Evolutionary conservation across 2,113 vertebrate genomes (phyloP).

Genomic region (Pteronura brasiliensis): DNA sequence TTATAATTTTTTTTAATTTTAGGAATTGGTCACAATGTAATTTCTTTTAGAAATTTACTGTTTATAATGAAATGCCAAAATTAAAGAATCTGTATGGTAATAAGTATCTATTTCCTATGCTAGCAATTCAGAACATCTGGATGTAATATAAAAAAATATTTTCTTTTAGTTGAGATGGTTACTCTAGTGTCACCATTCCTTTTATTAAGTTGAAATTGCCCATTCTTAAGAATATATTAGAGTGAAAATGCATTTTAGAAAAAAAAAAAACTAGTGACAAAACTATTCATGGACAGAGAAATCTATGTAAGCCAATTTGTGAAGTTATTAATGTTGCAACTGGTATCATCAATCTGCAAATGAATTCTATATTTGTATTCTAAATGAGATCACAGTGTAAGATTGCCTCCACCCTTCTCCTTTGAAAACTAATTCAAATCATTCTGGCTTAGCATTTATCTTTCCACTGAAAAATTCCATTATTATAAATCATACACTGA

Average conservation of each 20-base stretch:
- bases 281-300: not conserved
- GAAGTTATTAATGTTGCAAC: slow-evolving; percentile 51
- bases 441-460: not conserved
- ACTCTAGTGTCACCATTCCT: not conserved
- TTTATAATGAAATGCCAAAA: not conserved
- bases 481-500: slow-evolving; percentile 48
- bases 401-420: not conserved
- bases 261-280: not conserved
- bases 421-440: slow-evolving; percentile 22
- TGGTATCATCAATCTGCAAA: slow-evolving; percentile 32
- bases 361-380: slow-evolving; percentile 38
- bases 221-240: not conserved
- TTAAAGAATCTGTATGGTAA: not conserved
- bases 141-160: not conserved
- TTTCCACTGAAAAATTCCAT: not conserved
- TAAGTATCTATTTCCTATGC: not conserved
- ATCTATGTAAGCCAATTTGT: not conserved
- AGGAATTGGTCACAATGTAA: not conserved
- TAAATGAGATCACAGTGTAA: slow-evolving; percentile 31
- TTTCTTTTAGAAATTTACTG: not conserved
- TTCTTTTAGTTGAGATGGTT: not conserved
- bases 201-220: slow-evolving; percentile 33
- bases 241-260: not conserved
- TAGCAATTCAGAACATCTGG: not conserved
- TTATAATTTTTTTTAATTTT: not conserved